A percentile compares a stretch with the other conserved stretches of the same genome.
These are phyloP conservation scores for Apis dorsata DNA, from an alignment of 1,140 invertebrate species.

Conservation along the genomic window DNA sequence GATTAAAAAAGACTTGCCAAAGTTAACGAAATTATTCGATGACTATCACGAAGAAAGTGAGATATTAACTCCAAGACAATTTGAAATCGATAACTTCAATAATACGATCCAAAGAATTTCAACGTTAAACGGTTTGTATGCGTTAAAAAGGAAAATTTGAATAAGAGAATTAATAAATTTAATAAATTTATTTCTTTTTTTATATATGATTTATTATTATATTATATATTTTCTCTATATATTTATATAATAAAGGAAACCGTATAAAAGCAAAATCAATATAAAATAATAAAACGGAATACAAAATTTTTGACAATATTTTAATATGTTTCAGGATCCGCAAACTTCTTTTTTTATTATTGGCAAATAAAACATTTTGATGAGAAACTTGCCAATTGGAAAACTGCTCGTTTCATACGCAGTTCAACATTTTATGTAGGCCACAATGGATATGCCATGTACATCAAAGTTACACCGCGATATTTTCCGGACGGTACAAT, in stretches of 20 bases:
- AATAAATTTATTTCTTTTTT: too few relatives aligned
- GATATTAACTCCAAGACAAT: constrained; percentile 46
- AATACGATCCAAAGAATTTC: constrained; percentile 50
- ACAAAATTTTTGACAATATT: not conserved
- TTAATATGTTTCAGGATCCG: constrained; percentile 31
- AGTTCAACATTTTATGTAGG: constrained; percentile 77
- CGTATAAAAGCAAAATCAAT: not conserved
- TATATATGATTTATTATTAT: too few relatives aligned
- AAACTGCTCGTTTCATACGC: constrained; percentile 70
- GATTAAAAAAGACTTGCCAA: not conserved
- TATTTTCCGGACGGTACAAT: constrained; percentile 77
- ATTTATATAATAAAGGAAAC: not conserved
- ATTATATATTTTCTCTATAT: too few relatives aligned
- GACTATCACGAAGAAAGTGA: not conserved
- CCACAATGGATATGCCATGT: constrained; percentile 66
- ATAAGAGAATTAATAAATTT: too few relatives aligned
- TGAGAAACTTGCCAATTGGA: constrained; percentile 77
- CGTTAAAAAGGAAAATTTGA: too few relatives aligned
- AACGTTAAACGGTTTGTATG: constrained; percentile 57
- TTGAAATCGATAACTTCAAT: constrained; percentile 62
- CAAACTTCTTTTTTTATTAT: constrained; percentile 76
- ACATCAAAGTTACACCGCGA: constrained; percentile 67
- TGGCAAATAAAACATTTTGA: constrained; percentile 74
- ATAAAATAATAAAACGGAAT: not conserved
- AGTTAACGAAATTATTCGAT: not conserved